phyloP scores from a whole-genome alignment of 2,888 invertebrate genomes.

The Yponomeuta malinellus region DNA sequence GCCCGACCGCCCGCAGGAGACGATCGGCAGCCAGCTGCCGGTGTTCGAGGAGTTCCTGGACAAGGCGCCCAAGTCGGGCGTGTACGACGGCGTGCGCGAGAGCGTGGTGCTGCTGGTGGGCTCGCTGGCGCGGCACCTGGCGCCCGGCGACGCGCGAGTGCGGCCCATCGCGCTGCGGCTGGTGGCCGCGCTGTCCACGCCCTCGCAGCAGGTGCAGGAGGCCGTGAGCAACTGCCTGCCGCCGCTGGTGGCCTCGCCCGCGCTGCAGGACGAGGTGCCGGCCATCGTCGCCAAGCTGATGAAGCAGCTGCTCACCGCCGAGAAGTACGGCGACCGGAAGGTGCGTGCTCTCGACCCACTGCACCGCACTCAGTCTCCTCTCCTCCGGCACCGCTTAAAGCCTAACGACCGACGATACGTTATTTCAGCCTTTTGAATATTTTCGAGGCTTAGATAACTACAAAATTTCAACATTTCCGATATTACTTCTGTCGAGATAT shows the following conservation, averaged over 20 bases:
- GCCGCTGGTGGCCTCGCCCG: slow-evolving; percentile 86
- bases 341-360: slow-evolving; percentile 28
- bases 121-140: slow-evolving; percentile 95
- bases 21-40: slow-evolving; percentile 85
- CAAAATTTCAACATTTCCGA: too few relatives aligned
- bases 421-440: neutral
- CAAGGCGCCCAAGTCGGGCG: slow-evolving; percentile 92
- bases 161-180: slow-evolving; percentile 95
- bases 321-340: slow-evolving; percentile 91
- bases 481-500: too few relatives aligned
- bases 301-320: slow-evolving; percentile 90
- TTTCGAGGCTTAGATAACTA: neutral
- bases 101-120: slow-evolving; percentile 98
- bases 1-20: slow-evolving; percentile 56
- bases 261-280: slow-evolving; percentile 93
- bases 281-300: slow-evolving; percentile 91
- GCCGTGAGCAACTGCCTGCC: slow-evolving; percentile 98
- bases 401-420: neutral
- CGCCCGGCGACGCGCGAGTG: slow-evolving; percentile 90
- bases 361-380: too few relatives aligned
- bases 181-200: slow-evolving; percentile 94
- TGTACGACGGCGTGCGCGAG: slow-evolving; percentile 94
- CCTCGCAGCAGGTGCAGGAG: slow-evolving; percentile 89
- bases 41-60: slow-evolving; percentile 96
- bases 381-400: too few relatives aligned